Conservation (phyloP, 2,797 vertebrate species). For the Ibycter americanus region DNA sequence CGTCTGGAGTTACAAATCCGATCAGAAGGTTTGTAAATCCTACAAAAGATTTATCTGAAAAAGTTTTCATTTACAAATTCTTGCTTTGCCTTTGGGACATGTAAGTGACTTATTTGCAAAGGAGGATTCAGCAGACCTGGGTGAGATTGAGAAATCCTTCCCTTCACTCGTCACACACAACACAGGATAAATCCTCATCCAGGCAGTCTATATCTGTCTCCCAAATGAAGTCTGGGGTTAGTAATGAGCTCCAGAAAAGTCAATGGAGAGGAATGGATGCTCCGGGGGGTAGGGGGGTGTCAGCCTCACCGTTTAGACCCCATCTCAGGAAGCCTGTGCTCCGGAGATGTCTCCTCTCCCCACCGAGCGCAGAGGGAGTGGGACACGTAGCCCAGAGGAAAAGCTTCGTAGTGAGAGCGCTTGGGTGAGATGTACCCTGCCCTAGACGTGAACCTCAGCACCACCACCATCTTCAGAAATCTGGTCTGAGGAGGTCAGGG, state of each 20-base stretch:
- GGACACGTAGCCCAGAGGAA: background rate
- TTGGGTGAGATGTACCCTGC: background rate
- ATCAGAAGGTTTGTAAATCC: conserved; percentile 65
- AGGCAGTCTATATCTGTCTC: background rate
- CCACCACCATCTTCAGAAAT: background rate
- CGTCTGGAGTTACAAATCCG: conserved; percentile 68
- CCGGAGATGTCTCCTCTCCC: background rate
- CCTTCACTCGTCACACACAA: background rate
- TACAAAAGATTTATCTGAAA: conserved; percentile 60
- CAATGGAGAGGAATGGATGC: background rate
- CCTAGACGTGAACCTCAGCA: background rate
- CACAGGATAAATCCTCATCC: conserved; percentile 1
- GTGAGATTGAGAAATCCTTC: conserved; percentile 35
- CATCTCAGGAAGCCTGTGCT: fast-evolving
- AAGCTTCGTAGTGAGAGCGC: fast-evolving
- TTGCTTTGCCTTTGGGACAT: conserved; percentile 44
- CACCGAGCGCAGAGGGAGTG: fast-evolving
- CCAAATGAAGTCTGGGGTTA: background rate
- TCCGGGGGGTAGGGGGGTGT: background rate
- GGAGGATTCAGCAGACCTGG: conserved; percentile 9
- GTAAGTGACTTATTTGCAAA: conserved; percentile 55
- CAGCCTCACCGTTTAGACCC: background rate
- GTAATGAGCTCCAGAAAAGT: background rate
- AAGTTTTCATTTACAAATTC: conserved; percentile 69
- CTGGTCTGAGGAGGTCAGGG: background rate